Conservation (phyloP, 2,797 vertebrate species). For the Benthosema pterotum region DNA sequence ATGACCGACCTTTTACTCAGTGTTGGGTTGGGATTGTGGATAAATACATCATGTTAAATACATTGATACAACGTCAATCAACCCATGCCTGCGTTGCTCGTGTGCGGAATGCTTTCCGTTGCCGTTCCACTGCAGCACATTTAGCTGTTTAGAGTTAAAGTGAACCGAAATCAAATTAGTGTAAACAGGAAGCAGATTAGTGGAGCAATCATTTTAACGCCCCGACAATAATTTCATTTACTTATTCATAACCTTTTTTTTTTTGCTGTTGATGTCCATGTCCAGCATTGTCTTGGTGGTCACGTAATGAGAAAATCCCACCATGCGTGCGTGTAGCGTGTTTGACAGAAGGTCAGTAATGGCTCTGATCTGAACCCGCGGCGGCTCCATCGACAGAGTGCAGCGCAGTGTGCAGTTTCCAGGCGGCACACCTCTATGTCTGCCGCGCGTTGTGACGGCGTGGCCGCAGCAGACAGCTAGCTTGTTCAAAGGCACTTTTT, state of each 20-base stretch:
- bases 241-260: constrained; percentile 54
- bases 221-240: constrained; percentile 66
- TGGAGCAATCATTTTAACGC: constrained; percentile 62
- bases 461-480: constrained; percentile 87
- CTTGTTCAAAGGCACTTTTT: constrained; percentile 96
- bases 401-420: constrained; percentile 76
- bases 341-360: constrained; percentile 75
- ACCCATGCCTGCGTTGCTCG: no score
- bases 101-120: no score
- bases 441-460: constrained; percentile 61
- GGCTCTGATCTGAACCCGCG: constrained; percentile 73
- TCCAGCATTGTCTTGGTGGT: constrained; percentile 57
- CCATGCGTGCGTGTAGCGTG: constrained; percentile 66
- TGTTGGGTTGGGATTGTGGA: neutral
- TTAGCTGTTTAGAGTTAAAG: no score
- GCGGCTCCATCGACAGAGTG: constrained; percentile 78
- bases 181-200: constrained; percentile 62
- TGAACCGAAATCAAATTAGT: no score
- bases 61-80: neutral
- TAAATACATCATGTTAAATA: constrained; percentile 8
- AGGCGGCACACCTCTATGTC: constrained; percentile 62
- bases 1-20: neutral
- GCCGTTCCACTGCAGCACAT: no score
- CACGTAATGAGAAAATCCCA: constrained; percentile 61
- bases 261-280: constrained; percentile 15